Evolutionary conservation across 2,113 vertebrate species (phyloP).

Genomic region (Ptilonorhynchus violaceus): DNA sequence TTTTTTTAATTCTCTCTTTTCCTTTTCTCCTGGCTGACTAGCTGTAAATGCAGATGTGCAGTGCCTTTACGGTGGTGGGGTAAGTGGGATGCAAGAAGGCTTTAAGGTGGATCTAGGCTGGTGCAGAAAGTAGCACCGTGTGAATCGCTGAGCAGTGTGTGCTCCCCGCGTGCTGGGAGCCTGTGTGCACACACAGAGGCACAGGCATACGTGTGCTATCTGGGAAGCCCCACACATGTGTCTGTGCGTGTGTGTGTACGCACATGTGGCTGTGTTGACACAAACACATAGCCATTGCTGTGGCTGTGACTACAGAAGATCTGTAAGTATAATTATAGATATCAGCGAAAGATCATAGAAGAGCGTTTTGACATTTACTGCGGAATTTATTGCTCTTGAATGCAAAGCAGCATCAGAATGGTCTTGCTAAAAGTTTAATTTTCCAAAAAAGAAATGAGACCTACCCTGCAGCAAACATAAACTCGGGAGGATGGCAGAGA

Average conservation of each 20-base stretch:
- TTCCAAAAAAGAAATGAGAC: not conserved
- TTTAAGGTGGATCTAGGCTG: not conserved
- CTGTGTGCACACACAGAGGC: not conserved
- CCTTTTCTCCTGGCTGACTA: not conserved
- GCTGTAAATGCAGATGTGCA: not conserved
- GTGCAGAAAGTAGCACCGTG: not conserved
- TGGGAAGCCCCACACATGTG: not conserved
- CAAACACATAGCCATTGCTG: not conserved
- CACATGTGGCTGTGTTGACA: not conserved
- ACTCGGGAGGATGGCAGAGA: not conserved
- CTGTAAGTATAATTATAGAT: not conserved
- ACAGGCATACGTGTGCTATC: not conserved
- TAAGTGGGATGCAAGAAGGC: not conserved
- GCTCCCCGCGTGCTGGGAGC: not conserved
- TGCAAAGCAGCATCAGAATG: not conserved
- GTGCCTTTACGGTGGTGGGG: not conserved
- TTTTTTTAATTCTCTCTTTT: not conserved
- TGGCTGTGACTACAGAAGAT: not conserved
- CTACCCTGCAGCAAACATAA: not conserved
- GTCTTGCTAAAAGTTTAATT: not conserved
- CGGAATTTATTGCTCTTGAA: slow-evolving; percentile 22
- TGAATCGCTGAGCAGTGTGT: not conserved
- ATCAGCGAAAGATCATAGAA: slow-evolving; percentile 26
- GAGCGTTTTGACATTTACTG: slow-evolving; percentile 25
- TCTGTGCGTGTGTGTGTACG: not conserved